phyloP scores from a whole-genome alignment of 2,113 vertebrate species.

The Charina bottae region DNA sequence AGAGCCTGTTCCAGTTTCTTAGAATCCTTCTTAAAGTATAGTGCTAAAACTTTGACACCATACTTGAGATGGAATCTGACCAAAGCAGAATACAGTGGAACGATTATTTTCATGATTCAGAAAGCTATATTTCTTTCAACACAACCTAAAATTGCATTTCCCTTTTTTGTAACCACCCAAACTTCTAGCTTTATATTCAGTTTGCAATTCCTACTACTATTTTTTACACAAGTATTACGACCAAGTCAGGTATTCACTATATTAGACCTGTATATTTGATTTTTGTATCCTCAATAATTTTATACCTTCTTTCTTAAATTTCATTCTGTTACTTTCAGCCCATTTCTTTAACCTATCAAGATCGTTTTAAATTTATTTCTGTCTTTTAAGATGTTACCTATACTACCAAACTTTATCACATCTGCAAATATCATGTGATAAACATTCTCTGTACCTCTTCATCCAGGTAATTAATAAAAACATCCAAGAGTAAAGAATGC shows the following conservation, averaged over 20 bases:
- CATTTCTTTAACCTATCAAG: neutral
- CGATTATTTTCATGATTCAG: neutral
- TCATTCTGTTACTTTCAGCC: neutral
- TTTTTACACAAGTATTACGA: neutral
- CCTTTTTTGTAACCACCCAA: neutral
- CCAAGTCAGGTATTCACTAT: neutral
- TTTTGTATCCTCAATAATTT: neutral
- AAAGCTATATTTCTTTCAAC: neutral
- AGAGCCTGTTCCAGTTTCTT: too few species aligned
- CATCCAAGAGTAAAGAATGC: neutral
- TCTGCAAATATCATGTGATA: neutral
- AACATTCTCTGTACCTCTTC: neutral
- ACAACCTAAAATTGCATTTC: neutral
- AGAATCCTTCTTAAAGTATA: too few species aligned
- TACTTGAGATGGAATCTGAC: too few species aligned
- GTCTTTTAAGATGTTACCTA: neutral
- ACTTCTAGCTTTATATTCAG: neutral
- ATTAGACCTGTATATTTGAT: neutral
- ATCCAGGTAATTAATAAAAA: neutral
- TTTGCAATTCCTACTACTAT: neutral
- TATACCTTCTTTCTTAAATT: neutral
- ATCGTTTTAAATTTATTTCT: neutral
- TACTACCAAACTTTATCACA: neutral
- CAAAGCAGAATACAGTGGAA: neutral
- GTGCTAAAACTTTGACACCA: too few species aligned